Evolutionary conservation across 2,888 invertebrate species (phyloP).

Genomic region (Bibio marci): DNA sequence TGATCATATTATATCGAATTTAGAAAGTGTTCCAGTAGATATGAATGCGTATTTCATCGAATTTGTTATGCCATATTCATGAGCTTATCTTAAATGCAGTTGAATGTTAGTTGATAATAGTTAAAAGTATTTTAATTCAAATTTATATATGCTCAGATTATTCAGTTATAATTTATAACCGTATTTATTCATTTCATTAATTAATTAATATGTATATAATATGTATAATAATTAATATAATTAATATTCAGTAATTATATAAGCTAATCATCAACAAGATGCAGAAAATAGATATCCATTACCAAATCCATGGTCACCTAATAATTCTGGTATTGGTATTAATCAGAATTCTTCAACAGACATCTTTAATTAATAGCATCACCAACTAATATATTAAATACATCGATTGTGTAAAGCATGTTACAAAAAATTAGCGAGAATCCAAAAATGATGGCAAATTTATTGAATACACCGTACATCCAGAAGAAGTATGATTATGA

Average conservation of each 20-base stretch:
- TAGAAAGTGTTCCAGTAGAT: conserved; percentile 87
- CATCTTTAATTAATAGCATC: conserved; percentile 17
- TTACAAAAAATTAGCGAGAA: conserved; percentile 74
- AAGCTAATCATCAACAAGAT: conserved; percentile 67
- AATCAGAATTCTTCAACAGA: conserved; percentile 14
- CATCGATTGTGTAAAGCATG: conserved; percentile 74
- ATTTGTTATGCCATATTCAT: conserved; percentile 93
- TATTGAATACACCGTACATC: conserved; percentile 80
- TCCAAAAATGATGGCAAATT: conserved; percentile 75
- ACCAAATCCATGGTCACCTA: conserved; percentile 81
- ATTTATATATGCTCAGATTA: no score
- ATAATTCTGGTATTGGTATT: conserved; percentile 20
- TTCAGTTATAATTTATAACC: no score
- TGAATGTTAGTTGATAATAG: conserved; percentile 52
- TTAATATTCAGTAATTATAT: conserved; percentile 14
- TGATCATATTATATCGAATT: conserved; percentile 89
- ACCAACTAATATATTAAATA: conserved; percentile 51
- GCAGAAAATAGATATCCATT: conserved; percentile 83
- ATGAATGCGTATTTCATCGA: conserved; percentile 88
- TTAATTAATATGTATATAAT: no score
- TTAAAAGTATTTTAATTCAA: no score
- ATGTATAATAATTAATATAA: no score
- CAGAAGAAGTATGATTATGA: conserved; percentile 77
- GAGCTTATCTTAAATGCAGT: conserved; percentile 94
- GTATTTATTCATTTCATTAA: no score